A percentile compares a stretch with the other conserved stretches of the same genome.
These are phyloP conservation scores for Bubo bubo DNA, from an alignment of 2,113 vertebrate species.

Conservation along the genomic window DNA sequence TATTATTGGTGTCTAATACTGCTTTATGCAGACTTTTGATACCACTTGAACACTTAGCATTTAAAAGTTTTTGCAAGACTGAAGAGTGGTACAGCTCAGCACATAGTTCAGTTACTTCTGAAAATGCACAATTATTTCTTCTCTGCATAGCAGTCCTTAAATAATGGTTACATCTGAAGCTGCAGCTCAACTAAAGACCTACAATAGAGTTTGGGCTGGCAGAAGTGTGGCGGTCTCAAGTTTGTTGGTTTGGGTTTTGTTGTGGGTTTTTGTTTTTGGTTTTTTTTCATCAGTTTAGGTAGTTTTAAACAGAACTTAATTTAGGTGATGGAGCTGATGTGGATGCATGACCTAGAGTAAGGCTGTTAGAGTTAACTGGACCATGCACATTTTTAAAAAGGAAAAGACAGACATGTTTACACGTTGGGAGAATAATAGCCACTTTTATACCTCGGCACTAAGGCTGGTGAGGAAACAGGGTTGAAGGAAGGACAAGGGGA, in stretches of 20 bases:
- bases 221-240: not conserved
- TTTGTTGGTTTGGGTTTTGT: not conserved
- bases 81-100: not conserved
- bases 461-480: not conserved
- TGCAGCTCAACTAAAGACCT: not conserved
- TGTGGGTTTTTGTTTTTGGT: not conserved
- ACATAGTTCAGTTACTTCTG: not conserved
- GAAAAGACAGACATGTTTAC: not conserved
- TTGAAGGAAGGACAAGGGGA: not conserved
- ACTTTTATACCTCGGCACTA: not conserved
- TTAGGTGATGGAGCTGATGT: not conserved
- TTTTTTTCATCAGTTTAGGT: not conserved
- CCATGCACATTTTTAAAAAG: not conserved
- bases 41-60: not conserved
- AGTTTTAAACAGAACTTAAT: not conserved
- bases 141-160: rapidly evolving
- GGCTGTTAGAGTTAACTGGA: not conserved
- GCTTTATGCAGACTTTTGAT: not conserved
- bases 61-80: not conserved
- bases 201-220: not conserved
- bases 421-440: not conserved
- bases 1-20: not conserved
- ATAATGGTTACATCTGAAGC: not conserved
- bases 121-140: rapidly evolving
- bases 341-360: not conserved